Evolutionary conservation across 2,797 vertebrate genomes (phyloP).

Genomic region (Gymnothorax reevesii): DNA sequence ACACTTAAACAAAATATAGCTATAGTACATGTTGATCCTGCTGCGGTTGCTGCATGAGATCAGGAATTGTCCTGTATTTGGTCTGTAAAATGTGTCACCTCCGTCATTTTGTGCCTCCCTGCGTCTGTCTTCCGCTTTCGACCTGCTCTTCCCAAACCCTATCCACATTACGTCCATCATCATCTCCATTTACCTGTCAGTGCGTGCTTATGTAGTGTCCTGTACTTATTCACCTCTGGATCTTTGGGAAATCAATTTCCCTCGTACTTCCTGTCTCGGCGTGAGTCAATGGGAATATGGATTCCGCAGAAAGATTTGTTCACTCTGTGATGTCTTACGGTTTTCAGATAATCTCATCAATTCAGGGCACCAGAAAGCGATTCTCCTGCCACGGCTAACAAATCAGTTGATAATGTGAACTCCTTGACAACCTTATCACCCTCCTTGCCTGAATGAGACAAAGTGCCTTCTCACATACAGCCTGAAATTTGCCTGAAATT

Average conservation of each 20-base stretch:
- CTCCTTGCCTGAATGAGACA: not conserved
- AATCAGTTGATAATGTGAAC: not conserved
- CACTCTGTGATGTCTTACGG: not conserved
- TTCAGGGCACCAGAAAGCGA: not conserved
- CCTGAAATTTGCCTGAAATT: not conserved
- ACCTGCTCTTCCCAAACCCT: not conserved
- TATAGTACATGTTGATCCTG: slow-evolving; percentile 2
- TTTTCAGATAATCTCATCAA: slow-evolving; percentile 7
- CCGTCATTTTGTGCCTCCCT: not conserved
- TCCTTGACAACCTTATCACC: not conserved
- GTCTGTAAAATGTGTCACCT: not conserved
- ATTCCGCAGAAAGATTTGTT: not conserved
- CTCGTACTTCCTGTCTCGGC: not conserved
- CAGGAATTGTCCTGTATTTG: not conserved
- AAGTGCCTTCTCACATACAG: not conserved
- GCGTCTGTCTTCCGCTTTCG: not conserved
- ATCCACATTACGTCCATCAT: slow-evolving; percentile 7
- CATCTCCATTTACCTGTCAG: not conserved
- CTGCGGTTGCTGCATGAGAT: not conserved
- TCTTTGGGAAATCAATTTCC: slow-evolving; percentile 4
- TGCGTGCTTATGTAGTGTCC: not conserved
- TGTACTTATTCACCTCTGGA: slow-evolving; percentile 2
- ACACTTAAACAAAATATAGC: not conserved
- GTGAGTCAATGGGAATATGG: slow-evolving; percentile 4
- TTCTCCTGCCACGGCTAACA: not conserved